These are phyloP conservation scores for Podarcis raffonei DNA, from an alignment of 2,113 vertebrate species.

Conservation along the genomic window DNA sequence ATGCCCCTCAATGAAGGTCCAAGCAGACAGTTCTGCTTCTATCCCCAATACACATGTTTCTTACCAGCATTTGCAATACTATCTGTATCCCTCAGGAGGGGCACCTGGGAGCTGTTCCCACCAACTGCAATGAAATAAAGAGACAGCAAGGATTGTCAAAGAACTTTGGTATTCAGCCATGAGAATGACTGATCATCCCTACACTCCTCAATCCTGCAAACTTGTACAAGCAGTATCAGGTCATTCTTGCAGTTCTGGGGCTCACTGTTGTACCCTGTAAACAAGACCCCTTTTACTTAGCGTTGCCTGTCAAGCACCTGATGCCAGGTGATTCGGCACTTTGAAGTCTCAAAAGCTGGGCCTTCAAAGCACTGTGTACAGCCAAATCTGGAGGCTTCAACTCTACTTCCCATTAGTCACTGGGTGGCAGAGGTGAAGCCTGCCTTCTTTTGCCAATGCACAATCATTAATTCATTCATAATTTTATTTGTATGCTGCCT, in stretches of 20 bases:
- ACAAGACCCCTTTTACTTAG: neutral
- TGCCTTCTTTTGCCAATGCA: too few relatives aligned
- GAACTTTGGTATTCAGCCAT: neutral
- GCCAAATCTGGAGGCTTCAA: too few relatives aligned
- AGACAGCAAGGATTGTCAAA: neutral
- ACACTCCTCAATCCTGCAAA: neutral
- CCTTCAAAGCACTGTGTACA: too few relatives aligned
- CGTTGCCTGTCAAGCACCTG: too few relatives aligned
- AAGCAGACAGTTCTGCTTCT: neutral
- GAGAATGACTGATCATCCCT: neutral
- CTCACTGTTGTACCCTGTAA: neutral
- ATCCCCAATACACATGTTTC: conserved; percentile 40
- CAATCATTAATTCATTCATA: too few relatives aligned
- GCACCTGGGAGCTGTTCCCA: conserved; percentile 85
- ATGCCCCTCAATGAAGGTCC: neutral
- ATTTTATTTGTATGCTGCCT: too few relatives aligned
- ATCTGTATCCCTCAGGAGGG: conserved; percentile 82
- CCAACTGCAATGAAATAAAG: conserved; percentile 71
- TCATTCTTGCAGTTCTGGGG: neutral
- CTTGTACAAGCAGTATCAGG: neutral
- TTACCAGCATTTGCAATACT: conserved; percentile 78
- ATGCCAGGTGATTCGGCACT: too few relatives aligned
- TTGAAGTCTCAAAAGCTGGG: too few relatives aligned
- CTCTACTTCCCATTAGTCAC: too few relatives aligned
- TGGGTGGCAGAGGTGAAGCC: too few relatives aligned